Base-by-base conservation (phyloP, 2,113 vertebrate genomes). In the Syngnathoides biaculeatus region DNA sequence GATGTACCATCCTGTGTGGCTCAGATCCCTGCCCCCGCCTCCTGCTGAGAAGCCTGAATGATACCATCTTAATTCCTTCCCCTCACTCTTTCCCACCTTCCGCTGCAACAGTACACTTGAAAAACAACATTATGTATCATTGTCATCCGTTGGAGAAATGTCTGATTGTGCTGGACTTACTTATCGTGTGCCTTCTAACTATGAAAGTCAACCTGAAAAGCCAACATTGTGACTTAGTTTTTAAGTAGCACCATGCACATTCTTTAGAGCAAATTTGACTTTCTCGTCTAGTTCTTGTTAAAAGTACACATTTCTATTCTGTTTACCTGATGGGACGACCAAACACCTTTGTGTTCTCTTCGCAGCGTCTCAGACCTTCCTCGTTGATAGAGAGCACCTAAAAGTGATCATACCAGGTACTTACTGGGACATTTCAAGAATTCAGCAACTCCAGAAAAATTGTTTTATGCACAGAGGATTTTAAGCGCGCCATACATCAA, bases 301-400 rank as follows among this genome's bases (percentile, higher is more conserved):
- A n/a, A 30, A 30, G 15, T 30, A 19, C 60, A 43, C n/a, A 26
- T 64, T 47, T 64, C 27, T 24, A 48, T 10, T 64, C 26, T 8
- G 63, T 39, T 68, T 87, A 98, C 97, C 96, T 98, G 92, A 98
- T 98, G 1, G 96, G 96, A 9, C 94, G 93, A 22, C 96, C 96
- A 45, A 97, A 98, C 19, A 98, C 94, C 83, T 98, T 96, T 0
- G 96, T 98, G 58, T 96, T 97, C 76, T 98, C 97, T 56, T 98
- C 95, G 64, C 97, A 98, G 22, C 96, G 92, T 19, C 95, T 90
- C 79, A 98, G 88, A 24, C 96, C 96, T 83, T 98, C 97, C 69
- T 98, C 97, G 2, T 98, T 98, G 77, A 98, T 95, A 35, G 97
- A 98, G 26, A 98, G 91, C 65, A 98, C 96, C 97, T 98, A 67